phyloP scores from a whole-genome alignment of 2,797 vertebrate genomes.

The Brotogeris chrysoptera region DNA sequence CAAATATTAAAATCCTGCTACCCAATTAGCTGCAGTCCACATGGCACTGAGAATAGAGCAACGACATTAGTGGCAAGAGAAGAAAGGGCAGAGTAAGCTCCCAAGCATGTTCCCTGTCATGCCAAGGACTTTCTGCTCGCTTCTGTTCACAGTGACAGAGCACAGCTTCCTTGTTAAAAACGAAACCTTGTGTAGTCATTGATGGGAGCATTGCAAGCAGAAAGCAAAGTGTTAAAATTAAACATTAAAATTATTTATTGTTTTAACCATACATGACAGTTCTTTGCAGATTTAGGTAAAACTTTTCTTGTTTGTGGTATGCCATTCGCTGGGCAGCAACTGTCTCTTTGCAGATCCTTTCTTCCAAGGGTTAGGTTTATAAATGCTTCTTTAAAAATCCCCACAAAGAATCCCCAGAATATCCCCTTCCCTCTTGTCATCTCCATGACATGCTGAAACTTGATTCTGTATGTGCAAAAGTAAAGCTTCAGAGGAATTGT shows the following conservation, averaged over 20 bases:
- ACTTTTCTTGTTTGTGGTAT: background rate
- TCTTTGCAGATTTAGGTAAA: background rate
- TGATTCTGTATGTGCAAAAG: background rate
- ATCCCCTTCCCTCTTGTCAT: background rate
- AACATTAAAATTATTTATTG: background rate
- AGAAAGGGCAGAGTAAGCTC: background rate
- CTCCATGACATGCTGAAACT: background rate
- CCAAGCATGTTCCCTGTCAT: background rate
- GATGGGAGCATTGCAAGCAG: background rate
- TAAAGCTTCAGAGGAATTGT: background rate
- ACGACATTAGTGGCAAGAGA: background rate
- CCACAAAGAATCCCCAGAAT: background rate
- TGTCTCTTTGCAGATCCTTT: background rate
- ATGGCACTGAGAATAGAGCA: background rate
- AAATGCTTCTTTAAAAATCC: background rate
- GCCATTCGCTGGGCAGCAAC: background rate
- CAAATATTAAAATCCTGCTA: background rate
- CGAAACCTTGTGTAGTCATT: background rate
- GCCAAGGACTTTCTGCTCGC: background rate
- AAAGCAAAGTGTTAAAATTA: background rate
- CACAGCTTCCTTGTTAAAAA: background rate
- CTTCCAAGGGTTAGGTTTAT: background rate
- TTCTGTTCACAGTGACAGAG: background rate
- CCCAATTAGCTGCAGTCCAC: constrained; percentile 9
- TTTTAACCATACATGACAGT: background rate